Evolutionary conservation across 2,888 invertebrate species (phyloP), one percentile per base, ranked within the genome.

Genomic region (Agrochola circellaris): DNA sequence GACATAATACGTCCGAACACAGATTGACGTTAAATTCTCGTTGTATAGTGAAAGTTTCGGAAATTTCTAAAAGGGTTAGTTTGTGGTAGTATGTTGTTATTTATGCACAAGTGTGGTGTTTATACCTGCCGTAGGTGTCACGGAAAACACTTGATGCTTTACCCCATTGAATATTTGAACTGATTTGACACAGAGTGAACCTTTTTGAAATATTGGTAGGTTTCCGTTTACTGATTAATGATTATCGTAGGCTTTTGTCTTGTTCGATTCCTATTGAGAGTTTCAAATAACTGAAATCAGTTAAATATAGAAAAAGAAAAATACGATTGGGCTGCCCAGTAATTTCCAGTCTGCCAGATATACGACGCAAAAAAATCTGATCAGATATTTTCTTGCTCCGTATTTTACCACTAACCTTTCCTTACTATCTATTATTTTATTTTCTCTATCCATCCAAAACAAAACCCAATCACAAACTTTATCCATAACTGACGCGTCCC

Each of bases 381-480:
- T 45, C 51, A n/a, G 6, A 51, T 15, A 66, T 82, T 67, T 68
- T 51, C 68, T 76, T 71, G 15, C 45, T 38, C 45, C 20, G 45
- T n/a, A 79, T 73, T 79, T 62, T 42, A 67, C 58, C 34, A 20
- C 17, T 7, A 20, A 34, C 54, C 34, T 56, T 38, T 38, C 20
- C 58, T 38, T 78, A 64, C 64, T 45, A 77, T 67, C 73, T 68
- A 68, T 79, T 79, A 79, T 79, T 86, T 58, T 73, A 78, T 73
- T 82, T 85, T 85, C 73, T 68, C 23, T 82, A 68, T 67, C 67
- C 69, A 61, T 69, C 82, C 77, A 85, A 84, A 87, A 86, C 84
- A 30, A 84, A 79, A 84, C 42, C 75, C 82, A 87, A 86, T 87
- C 82, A 77, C 75, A 76, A 87, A 87, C 78, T 86, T 81, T 81